A percentile compares a stretch with the other conserved stretches of the same genome.
Conservation (phyloP, 2,113 vertebrate genomes). For the Columba janthina region DNA sequence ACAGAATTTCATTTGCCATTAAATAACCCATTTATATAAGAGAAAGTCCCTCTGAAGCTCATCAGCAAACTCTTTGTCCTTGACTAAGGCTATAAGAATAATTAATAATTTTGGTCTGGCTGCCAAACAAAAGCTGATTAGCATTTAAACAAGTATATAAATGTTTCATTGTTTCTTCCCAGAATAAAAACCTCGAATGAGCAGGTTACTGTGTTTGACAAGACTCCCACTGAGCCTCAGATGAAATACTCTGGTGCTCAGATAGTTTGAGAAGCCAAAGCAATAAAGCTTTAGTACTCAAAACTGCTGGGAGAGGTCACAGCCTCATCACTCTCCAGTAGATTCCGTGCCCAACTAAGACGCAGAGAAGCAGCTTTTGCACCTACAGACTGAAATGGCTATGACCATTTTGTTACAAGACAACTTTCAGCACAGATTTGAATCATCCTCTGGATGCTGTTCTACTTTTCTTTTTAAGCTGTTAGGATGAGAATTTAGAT, state of each 20-base stretch:
- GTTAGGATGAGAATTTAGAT: background rate
- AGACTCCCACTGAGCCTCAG: background rate
- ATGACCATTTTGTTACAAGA: background rate
- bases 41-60: conserved; percentile 16
- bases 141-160: conserved; percentile 58
- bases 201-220: background rate
- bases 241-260: background rate
- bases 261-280: background rate
- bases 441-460: background rate
- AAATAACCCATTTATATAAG: conserved; percentile 20
- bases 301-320: background rate
- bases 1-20: conserved; percentile 11
- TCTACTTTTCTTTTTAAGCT: background rate
- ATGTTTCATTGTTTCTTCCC: conserved; percentile 39
- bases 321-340: background rate
- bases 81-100: conserved; percentile 45
- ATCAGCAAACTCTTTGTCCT: conserved; percentile 24
- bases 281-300: background rate
- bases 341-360: background rate
- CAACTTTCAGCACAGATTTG: background rate
- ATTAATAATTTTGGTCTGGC: conserved; percentile 57
- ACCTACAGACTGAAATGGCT: background rate
- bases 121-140: conserved; percentile 60
- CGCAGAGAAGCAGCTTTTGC: background rate
- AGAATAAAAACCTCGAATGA: background rate